Evolutionary conservation across 2,113 vertebrate species (phyloP).

Genomic region (Cheilinus undulatus): DNA sequence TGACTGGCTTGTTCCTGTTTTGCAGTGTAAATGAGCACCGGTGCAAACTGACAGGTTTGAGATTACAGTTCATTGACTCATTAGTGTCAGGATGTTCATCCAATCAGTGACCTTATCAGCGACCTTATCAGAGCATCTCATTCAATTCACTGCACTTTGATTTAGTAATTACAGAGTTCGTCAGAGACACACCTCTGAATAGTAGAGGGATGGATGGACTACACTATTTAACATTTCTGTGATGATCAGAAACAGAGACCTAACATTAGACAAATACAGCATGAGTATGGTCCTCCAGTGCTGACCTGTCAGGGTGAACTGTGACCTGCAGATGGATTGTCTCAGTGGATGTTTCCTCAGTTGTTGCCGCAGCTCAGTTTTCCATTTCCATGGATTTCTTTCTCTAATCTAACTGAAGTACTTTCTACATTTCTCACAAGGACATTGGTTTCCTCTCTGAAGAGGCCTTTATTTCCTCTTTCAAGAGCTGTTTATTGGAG

Average conservation of each 20-base stretch:
- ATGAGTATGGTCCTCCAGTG: too few species aligned
- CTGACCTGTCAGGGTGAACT: not conserved
- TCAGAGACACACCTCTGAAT: constrained; percentile 1
- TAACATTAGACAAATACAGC: not conserved
- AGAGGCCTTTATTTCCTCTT: too few species aligned
- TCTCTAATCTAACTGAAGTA: not conserved
- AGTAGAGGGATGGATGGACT: not conserved
- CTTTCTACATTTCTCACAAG: not conserved
- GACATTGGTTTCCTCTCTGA: not conserved
- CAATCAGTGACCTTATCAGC: constrained; percentile 37
- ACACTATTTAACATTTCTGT: too few species aligned
- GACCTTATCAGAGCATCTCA: constrained; percentile 25
- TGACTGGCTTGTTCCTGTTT: too few species aligned
- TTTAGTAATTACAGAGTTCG: constrained; percentile 11
- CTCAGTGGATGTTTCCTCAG: too few species aligned
- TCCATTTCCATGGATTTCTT: not conserved
- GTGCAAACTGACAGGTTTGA: constrained; percentile 12
- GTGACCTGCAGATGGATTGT: not conserved
- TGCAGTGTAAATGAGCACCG: too few species aligned
- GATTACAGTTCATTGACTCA: constrained; percentile 36
- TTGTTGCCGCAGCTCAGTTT: not conserved
- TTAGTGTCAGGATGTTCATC: constrained; percentile 40
- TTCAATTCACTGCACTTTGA: constrained; percentile 29
- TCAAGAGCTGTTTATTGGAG: too few species aligned
- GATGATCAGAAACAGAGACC: not conserved